Base-by-base conservation (phyloP, 2,888 invertebrate genomes). In the Teinopalpus imperialis region DNA sequence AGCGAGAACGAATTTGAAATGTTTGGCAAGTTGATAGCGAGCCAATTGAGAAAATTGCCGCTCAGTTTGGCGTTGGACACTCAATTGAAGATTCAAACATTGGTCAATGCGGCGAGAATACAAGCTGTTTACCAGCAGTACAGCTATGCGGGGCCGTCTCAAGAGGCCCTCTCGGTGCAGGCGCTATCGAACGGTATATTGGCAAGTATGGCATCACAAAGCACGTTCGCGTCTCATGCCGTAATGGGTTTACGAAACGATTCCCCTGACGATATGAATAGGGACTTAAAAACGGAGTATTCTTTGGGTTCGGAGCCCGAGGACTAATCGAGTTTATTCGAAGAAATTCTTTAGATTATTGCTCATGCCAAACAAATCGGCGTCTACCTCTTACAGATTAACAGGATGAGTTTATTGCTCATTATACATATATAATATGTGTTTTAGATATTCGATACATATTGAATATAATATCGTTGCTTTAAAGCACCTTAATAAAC, bases 51-150 rank as follows among this genome's bases (percentile, higher is more conserved):
- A 53, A 90, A 87, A 63, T 59, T 82, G 59, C 82, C 88, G 23
- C 61, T 87, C 26, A 85, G 83, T 49, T 61, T 85, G 63, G 86
- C 86, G 30, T 65, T 86, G 66, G 89, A 87, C 50, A 83, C 88
- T 50, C 90, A 86, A 51, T 54, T 87, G 48, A 87, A 87, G 62
- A 87, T 88, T 51, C 86, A 88, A 61, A 87, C 85, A 1, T 53
- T 86, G 52, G 87, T 87, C 24, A 87, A 86, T 21, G 86, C 82
- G 27, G 87, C 83, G 1, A 68, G 86, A 50, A 88, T 85, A 48
- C 88, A 88, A 54, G 87, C 88, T 5, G 87, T 87, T 0, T 88
- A 87, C 57, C 88, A 88, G 57, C 87, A 87, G 61, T 88, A 87
- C 53, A 87, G 81, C 53, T 87, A 87, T 41, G 86, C 83, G 9